Conservation (phyloP, 2,888 invertebrate species). For the Helleia helle region DNA sequence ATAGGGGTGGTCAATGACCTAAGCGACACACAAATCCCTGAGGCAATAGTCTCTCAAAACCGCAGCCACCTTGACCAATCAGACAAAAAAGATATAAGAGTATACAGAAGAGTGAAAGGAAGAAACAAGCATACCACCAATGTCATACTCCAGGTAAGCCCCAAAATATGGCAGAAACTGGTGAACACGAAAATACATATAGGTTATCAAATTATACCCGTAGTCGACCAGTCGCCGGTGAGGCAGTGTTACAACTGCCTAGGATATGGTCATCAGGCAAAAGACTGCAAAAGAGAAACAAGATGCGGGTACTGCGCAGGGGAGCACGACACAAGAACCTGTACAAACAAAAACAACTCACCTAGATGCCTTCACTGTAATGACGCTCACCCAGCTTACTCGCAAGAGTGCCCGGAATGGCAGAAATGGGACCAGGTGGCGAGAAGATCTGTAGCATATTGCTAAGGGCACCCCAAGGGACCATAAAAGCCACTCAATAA, state of each 20-base stretch:
- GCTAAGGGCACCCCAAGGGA: constrained; percentile 21
- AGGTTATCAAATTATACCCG: constrained; percentile 9
- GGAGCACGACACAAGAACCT: constrained; percentile 7
- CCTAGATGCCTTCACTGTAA: constrained; percentile 16
- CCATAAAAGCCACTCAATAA: no score
- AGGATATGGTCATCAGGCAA: constrained; percentile 11
- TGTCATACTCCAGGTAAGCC: neutral
- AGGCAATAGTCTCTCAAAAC: no score
- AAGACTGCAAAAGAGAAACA: constrained; percentile 2
- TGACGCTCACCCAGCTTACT: constrained; percentile 13
- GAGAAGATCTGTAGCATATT: constrained; percentile 8
- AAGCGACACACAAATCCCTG: no score
- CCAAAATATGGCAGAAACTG: neutral
- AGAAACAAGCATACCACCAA: neutral
- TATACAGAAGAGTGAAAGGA: no score
- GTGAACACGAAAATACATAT: constrained; percentile 11
- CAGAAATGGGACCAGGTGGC: constrained; percentile 24
- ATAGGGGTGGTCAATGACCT: no score
- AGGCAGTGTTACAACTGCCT: constrained; percentile 16
- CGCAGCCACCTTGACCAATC: no score
- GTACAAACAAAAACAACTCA: neutral
- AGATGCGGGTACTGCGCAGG: constrained; percentile 25
- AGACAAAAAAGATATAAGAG: no score
- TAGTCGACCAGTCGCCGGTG: constrained; percentile 14
- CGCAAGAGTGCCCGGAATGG: constrained; percentile 13